These are phyloP conservation scores for Trichonephila inaurata DNA, from an alignment of 1,140 invertebrate species.

Conservation along the genomic window DNA sequence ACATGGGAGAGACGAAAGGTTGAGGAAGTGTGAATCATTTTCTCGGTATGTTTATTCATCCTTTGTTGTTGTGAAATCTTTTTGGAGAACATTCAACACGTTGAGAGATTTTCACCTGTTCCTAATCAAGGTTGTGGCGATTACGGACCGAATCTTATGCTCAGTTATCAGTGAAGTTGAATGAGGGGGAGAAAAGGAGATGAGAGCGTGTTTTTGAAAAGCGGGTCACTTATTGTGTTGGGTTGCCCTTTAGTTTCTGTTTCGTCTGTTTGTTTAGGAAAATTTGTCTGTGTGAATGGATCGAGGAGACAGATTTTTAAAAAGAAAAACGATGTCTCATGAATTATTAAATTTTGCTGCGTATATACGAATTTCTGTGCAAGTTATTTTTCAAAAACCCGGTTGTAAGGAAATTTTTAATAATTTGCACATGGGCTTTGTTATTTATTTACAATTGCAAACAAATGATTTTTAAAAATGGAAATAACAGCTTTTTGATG, in stretches of 20 bases:
- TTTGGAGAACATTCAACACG: slow-evolving; percentile 9
- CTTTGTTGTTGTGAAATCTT: slow-evolving; percentile 25
- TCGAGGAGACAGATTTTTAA: too few species aligned
- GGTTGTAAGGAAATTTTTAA: too few species aligned
- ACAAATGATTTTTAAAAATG: too few species aligned
- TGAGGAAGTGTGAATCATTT: not conserved
- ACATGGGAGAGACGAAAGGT: not conserved
- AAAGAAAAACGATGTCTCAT: too few species aligned
- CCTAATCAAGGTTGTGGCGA: not conserved
- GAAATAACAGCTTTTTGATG: too few species aligned
- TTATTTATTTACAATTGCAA: too few species aligned
- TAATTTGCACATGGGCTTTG: too few species aligned
- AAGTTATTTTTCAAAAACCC: too few species aligned
- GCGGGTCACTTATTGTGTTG: not conserved
- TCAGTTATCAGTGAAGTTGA: not conserved
- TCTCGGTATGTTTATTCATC: slow-evolving; percentile 9
- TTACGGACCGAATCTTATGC: not conserved
- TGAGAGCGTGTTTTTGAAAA: not conserved
- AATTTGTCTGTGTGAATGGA: too few species aligned
- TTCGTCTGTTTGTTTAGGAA: not conserved
- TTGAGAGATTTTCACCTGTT: not conserved
- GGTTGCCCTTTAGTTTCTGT: not conserved
- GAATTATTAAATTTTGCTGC: too few species aligned
- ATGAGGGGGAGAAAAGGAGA: not conserved
- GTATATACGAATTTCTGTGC: too few species aligned